phyloP scores from a whole-genome alignment of 1,140 invertebrate species.

The Drosophila ohnishii region DNA sequence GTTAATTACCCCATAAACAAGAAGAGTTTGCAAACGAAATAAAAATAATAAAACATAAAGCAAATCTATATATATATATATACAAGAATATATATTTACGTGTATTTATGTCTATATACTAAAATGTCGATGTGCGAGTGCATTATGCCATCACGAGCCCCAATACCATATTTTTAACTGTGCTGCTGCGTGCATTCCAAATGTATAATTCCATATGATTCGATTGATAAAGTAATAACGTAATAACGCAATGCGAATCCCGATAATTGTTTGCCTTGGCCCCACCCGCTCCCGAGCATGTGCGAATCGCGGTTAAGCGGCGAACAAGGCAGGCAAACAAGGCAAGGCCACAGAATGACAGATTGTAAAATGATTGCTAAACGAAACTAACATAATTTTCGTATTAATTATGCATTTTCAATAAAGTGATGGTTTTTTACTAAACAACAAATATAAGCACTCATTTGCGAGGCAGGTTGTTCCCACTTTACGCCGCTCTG shows the following conservation, averaged over 20 bases:
- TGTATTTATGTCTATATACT: constrained; percentile 52
- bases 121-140: constrained; percentile 51
- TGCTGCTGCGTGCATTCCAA: constrained; percentile 56
- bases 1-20: constrained; percentile 69
- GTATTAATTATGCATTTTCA: constrained; percentile 80
- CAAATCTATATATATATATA: constrained; percentile 18
- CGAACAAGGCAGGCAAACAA: constrained; percentile 2
- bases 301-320: constrained; percentile 13
- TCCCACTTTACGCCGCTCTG: constrained; percentile 15
- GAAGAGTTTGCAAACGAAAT: constrained; percentile 57
- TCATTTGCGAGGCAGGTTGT: constrained; percentile 18
- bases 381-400: constrained; percentile 76
- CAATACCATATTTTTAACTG: constrained; percentile 51
- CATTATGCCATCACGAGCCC: constrained; percentile 52
- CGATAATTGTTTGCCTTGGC: constrained; percentile 40
- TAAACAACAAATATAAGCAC: constrained; percentile 47
- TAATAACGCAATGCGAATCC: constrained; percentile 22
- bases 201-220: constrained; percentile 42
- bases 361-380: constrained; percentile 69
- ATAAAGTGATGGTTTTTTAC: constrained; percentile 82
- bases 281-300: constrained; percentile 22
- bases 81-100: constrained; percentile 51
- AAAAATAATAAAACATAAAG: constrained; percentile 24
- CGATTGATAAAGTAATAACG: constrained; percentile 22
- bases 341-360: constrained; percentile 33